These are phyloP conservation scores for Lasius platythorax DNA, from an alignment of 2,888 invertebrate genomes.

Conservation along the genomic window DNA sequence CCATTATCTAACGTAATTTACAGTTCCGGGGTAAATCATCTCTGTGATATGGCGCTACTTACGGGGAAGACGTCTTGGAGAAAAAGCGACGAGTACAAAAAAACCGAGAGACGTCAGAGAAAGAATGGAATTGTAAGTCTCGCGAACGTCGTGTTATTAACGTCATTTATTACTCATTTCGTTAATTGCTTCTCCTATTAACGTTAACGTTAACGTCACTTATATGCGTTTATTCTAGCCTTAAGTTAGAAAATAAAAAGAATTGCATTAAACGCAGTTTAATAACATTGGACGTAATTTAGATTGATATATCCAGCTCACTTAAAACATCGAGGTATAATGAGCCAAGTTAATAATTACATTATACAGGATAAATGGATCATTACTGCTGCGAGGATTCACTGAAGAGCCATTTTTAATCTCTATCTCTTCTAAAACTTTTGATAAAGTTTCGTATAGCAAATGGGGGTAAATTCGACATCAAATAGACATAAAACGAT, in stretches of 20 bases:
- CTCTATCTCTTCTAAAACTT: neutral
- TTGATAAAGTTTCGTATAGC: neutral
- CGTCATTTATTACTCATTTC: constrained; percentile 16
- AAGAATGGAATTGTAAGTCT: constrained; percentile 23
- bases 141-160: constrained; percentile 18
- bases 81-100: constrained; percentile 38
- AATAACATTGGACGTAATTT: constrained; percentile 13
- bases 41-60: constrained; percentile 48
- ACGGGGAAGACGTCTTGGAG: constrained; percentile 13
- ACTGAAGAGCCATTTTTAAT: constrained; percentile 30
- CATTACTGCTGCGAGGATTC: neutral
- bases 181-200: neutral
- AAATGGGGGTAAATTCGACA: neutral
- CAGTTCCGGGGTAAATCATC: constrained; percentile 66
- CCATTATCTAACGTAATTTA: constrained; percentile 56
- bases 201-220: neutral
- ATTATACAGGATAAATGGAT: constrained; percentile 7
- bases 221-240: neutral
- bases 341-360: constrained; percentile 31
- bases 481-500: neutral
- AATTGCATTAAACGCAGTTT: constrained; percentile 5
- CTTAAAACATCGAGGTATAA: constrained; percentile 34
- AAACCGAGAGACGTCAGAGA: neutral
- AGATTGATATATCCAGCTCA: constrained; percentile 16
- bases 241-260: neutral